A percentile compares a stretch with the other conserved stretches of the same genome.
These are phyloP conservation scores for Phataginus tricuspis DNA, from an alignment of 2,797 vertebrate species.

Conservation along the genomic window DNA sequence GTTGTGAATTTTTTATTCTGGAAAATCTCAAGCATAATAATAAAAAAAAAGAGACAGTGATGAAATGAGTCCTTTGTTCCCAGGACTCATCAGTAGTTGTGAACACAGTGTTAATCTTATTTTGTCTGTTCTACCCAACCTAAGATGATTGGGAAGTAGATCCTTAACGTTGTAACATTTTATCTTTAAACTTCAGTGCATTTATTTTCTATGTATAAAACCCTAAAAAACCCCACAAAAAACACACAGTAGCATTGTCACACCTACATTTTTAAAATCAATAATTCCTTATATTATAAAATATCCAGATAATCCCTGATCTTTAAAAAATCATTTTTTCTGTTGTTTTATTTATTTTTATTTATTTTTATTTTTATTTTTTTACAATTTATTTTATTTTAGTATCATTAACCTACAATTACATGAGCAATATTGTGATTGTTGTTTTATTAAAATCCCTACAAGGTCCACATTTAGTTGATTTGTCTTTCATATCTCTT, in stretches of 20 bases:
- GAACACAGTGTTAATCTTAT: not conserved
- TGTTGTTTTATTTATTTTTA: too few relatives aligned
- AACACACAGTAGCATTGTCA: not conserved
- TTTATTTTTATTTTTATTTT: too few relatives aligned
- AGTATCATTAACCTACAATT: too few relatives aligned
- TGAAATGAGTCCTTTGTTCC: not conserved
- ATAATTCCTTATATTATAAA: not conserved
- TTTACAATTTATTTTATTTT: too few relatives aligned
- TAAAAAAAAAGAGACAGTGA: not conserved
- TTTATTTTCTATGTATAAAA: not conserved
- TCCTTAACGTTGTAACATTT: not conserved
- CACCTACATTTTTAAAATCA: not conserved
- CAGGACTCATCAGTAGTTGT: not conserved
- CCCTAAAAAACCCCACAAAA: not conserved
- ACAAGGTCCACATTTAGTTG: not conserved
- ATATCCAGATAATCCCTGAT: not conserved
- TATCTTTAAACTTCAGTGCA: not conserved
- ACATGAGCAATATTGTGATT: too few relatives aligned
- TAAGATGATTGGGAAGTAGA: not conserved
- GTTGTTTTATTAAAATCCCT: not conserved
- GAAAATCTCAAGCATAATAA: not conserved
- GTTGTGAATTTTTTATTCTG: not conserved
- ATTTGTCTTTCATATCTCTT: constrained; percentile 11
- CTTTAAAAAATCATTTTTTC: constrained; percentile 2
- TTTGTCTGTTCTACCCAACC: not conserved